phyloP scores from a whole-genome alignment of 2,797 vertebrate species.

The Podarcis lilfordi region DNA sequence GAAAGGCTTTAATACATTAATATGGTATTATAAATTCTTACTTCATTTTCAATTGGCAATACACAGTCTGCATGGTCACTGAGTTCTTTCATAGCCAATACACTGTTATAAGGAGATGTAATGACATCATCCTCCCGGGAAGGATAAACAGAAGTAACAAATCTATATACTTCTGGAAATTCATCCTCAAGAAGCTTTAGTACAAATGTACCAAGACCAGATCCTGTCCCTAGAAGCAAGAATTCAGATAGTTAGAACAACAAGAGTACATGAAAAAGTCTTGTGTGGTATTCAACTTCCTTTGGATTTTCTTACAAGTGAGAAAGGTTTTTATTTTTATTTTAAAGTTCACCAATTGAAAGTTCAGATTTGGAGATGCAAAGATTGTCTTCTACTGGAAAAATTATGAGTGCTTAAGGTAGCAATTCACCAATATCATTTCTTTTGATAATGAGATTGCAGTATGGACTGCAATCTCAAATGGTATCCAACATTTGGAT shows the following conservation, averaged over 20 bases:
- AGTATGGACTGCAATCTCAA: not conserved
- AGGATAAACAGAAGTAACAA: constrained; percentile 92
- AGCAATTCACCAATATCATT: not conserved
- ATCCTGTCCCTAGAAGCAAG: constrained; percentile 88
- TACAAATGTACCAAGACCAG: constrained; percentile 92
- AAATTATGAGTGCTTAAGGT: not conserved
- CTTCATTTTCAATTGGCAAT: constrained; percentile 94
- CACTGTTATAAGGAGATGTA: constrained; percentile 96
- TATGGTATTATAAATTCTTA: constrained; percentile 67
- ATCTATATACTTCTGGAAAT: constrained; percentile 92
- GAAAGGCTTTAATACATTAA: not conserved
- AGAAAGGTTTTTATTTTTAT: not conserved
- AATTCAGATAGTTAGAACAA: not conserved
- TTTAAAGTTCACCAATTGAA: not conserved
- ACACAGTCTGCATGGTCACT: constrained; percentile 95
- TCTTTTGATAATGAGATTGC: not conserved
- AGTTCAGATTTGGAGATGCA: not conserved
- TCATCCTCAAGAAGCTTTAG: constrained; percentile 92
- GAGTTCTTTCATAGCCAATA: constrained; percentile 94
- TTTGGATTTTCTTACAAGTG: not conserved
- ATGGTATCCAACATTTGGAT: not conserved
- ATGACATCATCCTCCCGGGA: constrained; percentile 95
- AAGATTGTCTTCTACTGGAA: not conserved
- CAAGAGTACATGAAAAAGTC: not conserved
- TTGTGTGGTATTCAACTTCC: not conserved